phyloP scores from a whole-genome alignment of 2,797 vertebrate genomes.

The Corythornis leucogaster region DNA sequence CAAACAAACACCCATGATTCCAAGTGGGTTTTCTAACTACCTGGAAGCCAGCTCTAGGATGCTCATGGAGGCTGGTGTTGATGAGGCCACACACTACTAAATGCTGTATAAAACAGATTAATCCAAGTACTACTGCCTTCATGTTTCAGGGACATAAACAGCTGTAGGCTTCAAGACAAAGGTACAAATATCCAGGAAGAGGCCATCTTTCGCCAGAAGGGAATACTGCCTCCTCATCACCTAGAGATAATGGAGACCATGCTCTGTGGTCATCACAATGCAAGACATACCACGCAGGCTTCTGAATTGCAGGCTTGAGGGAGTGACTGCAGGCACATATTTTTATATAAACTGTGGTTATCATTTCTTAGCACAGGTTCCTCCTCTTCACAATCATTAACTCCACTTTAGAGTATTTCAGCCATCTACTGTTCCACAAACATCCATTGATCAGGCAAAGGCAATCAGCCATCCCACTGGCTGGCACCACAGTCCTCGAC shows the following conservation, averaged over 20 bases:
- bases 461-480: not conserved
- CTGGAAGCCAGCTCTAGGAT: not conserved
- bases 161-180: not conserved
- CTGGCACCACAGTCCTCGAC: not conserved
- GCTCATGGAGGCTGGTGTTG: not conserved
- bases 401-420: not conserved
- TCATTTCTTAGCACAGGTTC: not conserved
- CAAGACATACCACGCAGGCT: not conserved
- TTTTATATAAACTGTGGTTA: not conserved
- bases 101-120: not conserved
- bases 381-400: not conserved
- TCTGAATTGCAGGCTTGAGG: not conserved
- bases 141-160: no score
- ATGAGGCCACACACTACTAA: not conserved
- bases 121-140: not conserved
- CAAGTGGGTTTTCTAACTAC: not conserved
- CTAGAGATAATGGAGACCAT: not conserved
- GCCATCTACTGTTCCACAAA: not conserved
- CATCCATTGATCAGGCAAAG: not conserved
- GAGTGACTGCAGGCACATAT: not conserved
- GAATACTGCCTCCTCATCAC: not conserved
- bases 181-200: not conserved
- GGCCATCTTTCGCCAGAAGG: not conserved
- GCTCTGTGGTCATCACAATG: accelerated
- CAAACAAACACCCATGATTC: not conserved